Evolutionary conservation across 1,140 invertebrate genomes (phyloP).

Genomic region (Achatina immaculata): DNA sequence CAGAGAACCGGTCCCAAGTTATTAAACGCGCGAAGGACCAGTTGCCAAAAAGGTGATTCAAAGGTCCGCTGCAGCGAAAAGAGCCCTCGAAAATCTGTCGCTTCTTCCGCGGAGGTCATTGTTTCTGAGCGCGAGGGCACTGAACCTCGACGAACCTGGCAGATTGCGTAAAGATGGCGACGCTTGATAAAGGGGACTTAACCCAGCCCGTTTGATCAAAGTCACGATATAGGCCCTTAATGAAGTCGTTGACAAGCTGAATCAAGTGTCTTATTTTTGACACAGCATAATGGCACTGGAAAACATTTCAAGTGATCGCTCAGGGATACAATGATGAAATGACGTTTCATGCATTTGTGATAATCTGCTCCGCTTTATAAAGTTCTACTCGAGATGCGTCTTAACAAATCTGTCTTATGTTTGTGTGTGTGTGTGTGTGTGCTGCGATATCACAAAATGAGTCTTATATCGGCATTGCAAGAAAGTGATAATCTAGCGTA

Average conservation of each 20-base stretch:
- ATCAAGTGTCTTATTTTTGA: conserved; percentile 47
- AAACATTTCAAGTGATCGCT: conserved; percentile 66
- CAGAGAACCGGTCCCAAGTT: conserved; percentile 11
- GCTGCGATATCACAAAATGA: too few species aligned
- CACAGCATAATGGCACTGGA: conserved; percentile 71
- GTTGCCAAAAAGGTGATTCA: not conserved
- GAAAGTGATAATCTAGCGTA: too few species aligned
- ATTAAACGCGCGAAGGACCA: conserved; percentile 22
- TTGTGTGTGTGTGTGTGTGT: conserved; percentile 82
- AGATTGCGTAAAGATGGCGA: conserved; percentile 38
- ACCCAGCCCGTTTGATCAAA: not conserved
- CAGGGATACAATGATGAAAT: conserved; percentile 63
- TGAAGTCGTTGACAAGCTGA: not conserved
- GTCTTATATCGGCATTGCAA: too few species aligned
- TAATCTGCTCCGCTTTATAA: conserved; percentile 87
- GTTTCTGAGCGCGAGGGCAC: not conserved
- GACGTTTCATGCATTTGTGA: conserved; percentile 76
- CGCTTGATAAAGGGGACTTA: conserved; percentile 18
- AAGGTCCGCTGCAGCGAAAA: not conserved
- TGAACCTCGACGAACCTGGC: conserved; percentile 26
- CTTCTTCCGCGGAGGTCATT: not conserved
- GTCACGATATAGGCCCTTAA: not conserved
- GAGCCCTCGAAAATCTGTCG: conserved; percentile 33
- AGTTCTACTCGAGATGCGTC: conserved; percentile 96
- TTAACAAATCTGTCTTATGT: conserved; percentile 96